Percentiles rank a stretch among this genome's conserved stretches.
These are phyloP conservation scores for Chloropsis cyanopogon DNA, from an alignment of 2,113 vertebrate genomes.

Conservation along the genomic window DNA sequence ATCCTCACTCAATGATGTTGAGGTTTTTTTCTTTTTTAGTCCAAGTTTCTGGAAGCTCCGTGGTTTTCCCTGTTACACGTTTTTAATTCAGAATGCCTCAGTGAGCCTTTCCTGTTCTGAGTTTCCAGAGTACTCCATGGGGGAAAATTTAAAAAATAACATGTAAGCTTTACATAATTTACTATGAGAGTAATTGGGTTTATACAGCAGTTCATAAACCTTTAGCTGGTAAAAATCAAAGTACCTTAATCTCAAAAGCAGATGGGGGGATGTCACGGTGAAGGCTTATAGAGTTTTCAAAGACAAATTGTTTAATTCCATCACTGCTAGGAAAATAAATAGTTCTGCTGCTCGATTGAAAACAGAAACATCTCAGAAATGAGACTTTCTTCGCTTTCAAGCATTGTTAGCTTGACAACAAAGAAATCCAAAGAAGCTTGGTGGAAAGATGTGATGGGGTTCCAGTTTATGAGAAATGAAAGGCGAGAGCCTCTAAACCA, in stretches of 20 bases:
- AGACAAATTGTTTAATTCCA: slow-evolving; percentile 75
- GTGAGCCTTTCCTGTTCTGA: slow-evolving; percentile 24
- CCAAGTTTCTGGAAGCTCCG: background rate
- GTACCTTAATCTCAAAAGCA: slow-evolving; percentile 74
- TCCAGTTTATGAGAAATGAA: slow-evolving; percentile 49
- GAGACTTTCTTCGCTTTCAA: slow-evolving; percentile 57
- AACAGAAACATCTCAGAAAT: slow-evolving; percentile 66
- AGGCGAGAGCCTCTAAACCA: slow-evolving; percentile 47
- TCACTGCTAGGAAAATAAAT: slow-evolving; percentile 73
- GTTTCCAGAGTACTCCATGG: slow-evolving; percentile 13
- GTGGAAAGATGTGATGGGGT: slow-evolving; percentile 7
- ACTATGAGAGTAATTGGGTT: slow-evolving; percentile 71
- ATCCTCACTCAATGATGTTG: background rate
- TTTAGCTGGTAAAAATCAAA: slow-evolving; percentile 76
- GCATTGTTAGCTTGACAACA: slow-evolving; percentile 33
- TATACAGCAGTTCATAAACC: slow-evolving; percentile 71
- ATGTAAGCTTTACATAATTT: slow-evolving; percentile 73
- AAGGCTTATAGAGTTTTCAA: slow-evolving; percentile 69
- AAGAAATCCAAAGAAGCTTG: slow-evolving; percentile 60
- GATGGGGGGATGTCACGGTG: slow-evolving; percentile 57
- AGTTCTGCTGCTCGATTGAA: slow-evolving; percentile 60
- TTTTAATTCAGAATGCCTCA: slow-evolving; percentile 27
- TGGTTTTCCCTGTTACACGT: background rate
- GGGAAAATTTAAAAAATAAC: slow-evolving; percentile 60
- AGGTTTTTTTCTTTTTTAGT: background rate